Conservation (phyloP, 2,888 invertebrate genomes). For the Dendrolimus pini region DNA sequence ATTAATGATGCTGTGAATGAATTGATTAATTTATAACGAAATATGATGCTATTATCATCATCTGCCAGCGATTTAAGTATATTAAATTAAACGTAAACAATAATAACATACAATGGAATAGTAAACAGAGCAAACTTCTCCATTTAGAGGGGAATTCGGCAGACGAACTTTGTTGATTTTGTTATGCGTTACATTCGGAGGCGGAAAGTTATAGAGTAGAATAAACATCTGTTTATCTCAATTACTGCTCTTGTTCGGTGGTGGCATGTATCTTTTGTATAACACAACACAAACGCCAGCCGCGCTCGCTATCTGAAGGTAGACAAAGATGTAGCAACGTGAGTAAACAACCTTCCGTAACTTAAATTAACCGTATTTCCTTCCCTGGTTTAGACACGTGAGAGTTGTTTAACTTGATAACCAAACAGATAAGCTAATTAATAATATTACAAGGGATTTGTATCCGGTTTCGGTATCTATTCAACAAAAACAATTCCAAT, state of each 20-base stretch:
- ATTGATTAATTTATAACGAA: slow-evolving; percentile 19
- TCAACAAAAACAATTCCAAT: too few species aligned
- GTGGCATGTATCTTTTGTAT: slow-evolving; percentile 67
- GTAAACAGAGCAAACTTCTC: slow-evolving; percentile 7
- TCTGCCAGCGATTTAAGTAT: slow-evolving; percentile 11
- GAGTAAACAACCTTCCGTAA: slow-evolving; percentile 54
- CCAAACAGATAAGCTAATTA: slow-evolving; percentile 19
- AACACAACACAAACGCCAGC: slow-evolving; percentile 38
- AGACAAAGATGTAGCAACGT: slow-evolving; percentile 60
- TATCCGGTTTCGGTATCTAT: too few species aligned
- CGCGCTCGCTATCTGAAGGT: slow-evolving; percentile 35
- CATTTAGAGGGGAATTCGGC: slow-evolving; percentile 27
- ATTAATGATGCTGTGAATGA: slow-evolving; percentile 30
- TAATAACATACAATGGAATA: not conserved
- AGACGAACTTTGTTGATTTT: slow-evolving; percentile 53
- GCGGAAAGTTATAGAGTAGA: slow-evolving; percentile 55
- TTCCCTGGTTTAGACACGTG: slow-evolving; percentile 54
- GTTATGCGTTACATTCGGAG: slow-evolving; percentile 49
- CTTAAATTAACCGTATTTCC: slow-evolving; percentile 55
- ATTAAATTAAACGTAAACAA: slow-evolving; percentile 7
- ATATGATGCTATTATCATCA: slow-evolving; percentile 41
- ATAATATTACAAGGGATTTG: too few species aligned
- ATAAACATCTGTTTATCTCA: slow-evolving; percentile 66
- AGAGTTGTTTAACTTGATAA: slow-evolving; percentile 41
- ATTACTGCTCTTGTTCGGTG: slow-evolving; percentile 61